Base-by-base conservation (phyloP, 2,888 invertebrate species). In the Melanostoma mellinum region DNA sequence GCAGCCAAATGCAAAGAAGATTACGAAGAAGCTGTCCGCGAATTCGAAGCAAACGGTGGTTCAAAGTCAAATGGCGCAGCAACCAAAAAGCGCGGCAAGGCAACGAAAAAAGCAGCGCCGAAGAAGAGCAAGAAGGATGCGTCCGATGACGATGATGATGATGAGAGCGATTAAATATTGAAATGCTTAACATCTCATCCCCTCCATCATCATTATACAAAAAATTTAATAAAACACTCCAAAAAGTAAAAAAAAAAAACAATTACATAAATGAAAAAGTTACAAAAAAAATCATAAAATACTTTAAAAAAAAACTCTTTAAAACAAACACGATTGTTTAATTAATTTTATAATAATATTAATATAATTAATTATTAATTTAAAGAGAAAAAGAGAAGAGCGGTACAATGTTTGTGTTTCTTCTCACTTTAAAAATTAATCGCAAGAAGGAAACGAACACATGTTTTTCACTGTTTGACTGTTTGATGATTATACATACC, bases 1-100 rank as follows among this genome's bases (percentile, higher is more conserved):
- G 97, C 97, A 2, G 95, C 94, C 3, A 94, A 96, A 90, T 95
- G 95, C 6, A 99, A 98, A 92, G 96, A 97, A 89, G 95, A 97
- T 84, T 99, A 99, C 90, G 94, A 94, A 79, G 94, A 94, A 88
- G 97, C 96, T 63, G 95, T 99, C 94, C 95, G 96, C 89, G 97
- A 97, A 88, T 99, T 96, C 91, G 95, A 96, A 90, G 96, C 95
- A 10, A 94, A 94, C 86, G 96, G 95, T 53, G 95, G 95, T 67
- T 92, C 92, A 75, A 93, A 92, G 86, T 86, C 88, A 78, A 88
- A 89, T 77, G 87, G 86, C 88, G 92, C 92, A 88, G 92, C 92
- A 87, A 91, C 91, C 86, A 93, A 93, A 89, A 92, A 93, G 88
- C 90, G 91, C 50, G 87, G 89, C n/a, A 91, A 91, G 85, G 87